Percentiles rank a stretch among this genome's conserved stretches.
Evolutionary conservation across 2,888 invertebrate genomes (phyloP).

Genomic region (Amblyjoppa fuscipennis): DNA sequence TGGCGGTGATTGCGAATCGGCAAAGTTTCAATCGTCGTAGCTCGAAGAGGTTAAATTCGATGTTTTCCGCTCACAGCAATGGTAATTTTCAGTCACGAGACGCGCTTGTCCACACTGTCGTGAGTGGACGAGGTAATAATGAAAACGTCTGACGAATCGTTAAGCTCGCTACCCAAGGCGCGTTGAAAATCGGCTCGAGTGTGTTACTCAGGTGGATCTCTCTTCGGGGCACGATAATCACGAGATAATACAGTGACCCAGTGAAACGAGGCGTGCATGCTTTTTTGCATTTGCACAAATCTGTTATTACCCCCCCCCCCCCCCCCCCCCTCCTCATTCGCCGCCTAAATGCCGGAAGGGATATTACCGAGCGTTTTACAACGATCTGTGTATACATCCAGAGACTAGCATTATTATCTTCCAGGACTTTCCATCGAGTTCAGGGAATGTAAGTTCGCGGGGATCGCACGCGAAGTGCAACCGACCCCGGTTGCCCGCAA

Average conservation of each 20-base stretch:
- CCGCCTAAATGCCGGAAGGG: neutral
- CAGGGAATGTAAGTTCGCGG: constrained; percentile 59
- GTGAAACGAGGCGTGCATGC: neutral
- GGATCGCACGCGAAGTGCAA: constrained; percentile 51
- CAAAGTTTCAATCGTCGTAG: neutral
- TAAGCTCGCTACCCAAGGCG: neutral
- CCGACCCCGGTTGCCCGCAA: constrained; percentile 11
- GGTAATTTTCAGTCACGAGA: neutral
- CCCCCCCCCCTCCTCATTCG: neutral
- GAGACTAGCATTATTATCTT: neutral
- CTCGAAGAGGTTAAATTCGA: neutral
- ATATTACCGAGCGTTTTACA: constrained; percentile 31
- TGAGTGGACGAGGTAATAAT: neutral
- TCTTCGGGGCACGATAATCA: neutral
- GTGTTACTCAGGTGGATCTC: neutral
- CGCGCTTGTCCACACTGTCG: neutral
- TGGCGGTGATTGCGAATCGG: neutral
- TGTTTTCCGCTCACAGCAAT: neutral
- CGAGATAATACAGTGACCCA: constrained; percentile 18
- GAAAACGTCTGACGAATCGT: neutral
- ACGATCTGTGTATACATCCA: constrained; percentile 27
- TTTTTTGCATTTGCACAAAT: neutral
- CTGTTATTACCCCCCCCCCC: constrained; percentile 3
- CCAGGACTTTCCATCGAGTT: constrained; percentile 51
- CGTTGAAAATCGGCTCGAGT: neutral